A percentile compares a stretch with the other conserved stretches of the same genome.
Evolutionary conservation across 2,113 vertebrate species (phyloP).

Genomic region (Pipa parva): DNA sequence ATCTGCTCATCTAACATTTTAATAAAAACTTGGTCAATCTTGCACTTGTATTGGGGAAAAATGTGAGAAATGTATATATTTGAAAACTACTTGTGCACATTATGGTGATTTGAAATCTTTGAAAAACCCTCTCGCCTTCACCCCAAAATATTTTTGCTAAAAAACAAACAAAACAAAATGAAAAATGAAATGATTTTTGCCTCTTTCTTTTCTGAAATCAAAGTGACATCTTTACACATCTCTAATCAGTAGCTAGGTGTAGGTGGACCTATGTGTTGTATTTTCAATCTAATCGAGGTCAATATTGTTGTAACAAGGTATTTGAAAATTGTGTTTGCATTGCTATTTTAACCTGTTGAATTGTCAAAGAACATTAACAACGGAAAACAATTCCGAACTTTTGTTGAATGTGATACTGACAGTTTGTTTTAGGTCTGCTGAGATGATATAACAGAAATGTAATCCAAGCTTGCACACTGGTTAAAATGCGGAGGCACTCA

Average conservation of each 20-base stretch:
- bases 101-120: background rate
- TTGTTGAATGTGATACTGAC: conserved; percentile 41
- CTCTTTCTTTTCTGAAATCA: background rate
- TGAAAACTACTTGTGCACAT: background rate
- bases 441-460: conserved; percentile 44
- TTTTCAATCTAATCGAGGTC: conserved; percentile 47
- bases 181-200: background rate
- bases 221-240: conserved; percentile 14
- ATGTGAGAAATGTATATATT: background rate
- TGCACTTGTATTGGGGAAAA: no score
- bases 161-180: no score
- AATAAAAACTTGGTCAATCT: background rate
- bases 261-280: conserved; percentile 34
- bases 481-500: conserved; percentile 23
- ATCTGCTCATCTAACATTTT: background rate
- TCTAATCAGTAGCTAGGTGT: conserved; percentile 24
- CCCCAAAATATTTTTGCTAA: no score
- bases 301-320: conserved; percentile 45
- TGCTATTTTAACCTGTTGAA: conserved; percentile 44
- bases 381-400: conserved; percentile 36
- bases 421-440: conserved; percentile 45
- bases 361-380: conserved; percentile 48
- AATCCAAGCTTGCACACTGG: conserved; percentile 45
- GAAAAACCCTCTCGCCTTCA: background rate
- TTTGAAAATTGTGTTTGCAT: conserved; percentile 48